These are phyloP conservation scores for Dolichopus griseipennis DNA, from an alignment of 2,888 invertebrate species.

Conservation along the genomic window DNA sequence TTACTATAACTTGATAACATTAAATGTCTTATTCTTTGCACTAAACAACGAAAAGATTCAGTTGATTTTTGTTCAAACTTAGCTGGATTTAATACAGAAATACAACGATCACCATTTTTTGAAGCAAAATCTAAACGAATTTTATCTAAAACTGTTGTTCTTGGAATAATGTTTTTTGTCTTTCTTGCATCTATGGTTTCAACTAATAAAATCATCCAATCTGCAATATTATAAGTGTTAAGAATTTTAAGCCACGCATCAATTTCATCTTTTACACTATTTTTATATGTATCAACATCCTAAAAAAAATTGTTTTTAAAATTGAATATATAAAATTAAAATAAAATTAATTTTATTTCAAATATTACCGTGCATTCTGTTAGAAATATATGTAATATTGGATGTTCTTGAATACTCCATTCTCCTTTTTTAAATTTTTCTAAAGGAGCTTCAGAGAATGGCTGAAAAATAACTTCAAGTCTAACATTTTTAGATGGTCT, in stretches of 20 bases:
- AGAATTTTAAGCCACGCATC: slow-evolving; percentile 78
- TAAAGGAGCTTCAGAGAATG: slow-evolving; percentile 65
- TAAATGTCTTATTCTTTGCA: slow-evolving; percentile 66
- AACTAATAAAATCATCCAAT: slow-evolving; percentile 90
- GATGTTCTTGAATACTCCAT: slow-evolving; percentile 74
- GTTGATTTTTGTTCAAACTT: slow-evolving; percentile 81
- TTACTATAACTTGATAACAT: slow-evolving; percentile 80
- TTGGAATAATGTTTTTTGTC: slow-evolving; percentile 80
- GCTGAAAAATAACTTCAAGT: slow-evolving; percentile 71
- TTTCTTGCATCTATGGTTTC: slow-evolving; percentile 87
- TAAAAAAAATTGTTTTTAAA: slow-evolving; percentile 40
- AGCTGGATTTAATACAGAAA: slow-evolving; percentile 83
- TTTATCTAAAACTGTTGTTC: slow-evolving; percentile 90
- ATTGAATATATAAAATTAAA: slow-evolving; percentile 11
- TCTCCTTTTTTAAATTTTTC: slow-evolving; percentile 57
- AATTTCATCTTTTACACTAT: slow-evolving; percentile 78
- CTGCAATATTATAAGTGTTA: slow-evolving; percentile 63
- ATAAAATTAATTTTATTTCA: slow-evolving; percentile 11
- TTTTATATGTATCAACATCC: slow-evolving; percentile 90
- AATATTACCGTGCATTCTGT: slow-evolving; percentile 77
- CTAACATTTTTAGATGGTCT: slow-evolving; percentile 76
- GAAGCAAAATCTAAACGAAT: slow-evolving; percentile 87
- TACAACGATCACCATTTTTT: slow-evolving; percentile 79
- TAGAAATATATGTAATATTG: slow-evolving; percentile 90
- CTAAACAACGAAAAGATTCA: slow-evolving; percentile 81